Percentiles rank a stretch among this genome's conserved stretches.
phyloP scores from a whole-genome alignment of 2,888 invertebrate species.

The Rambutsinella grinnellia region DNA sequence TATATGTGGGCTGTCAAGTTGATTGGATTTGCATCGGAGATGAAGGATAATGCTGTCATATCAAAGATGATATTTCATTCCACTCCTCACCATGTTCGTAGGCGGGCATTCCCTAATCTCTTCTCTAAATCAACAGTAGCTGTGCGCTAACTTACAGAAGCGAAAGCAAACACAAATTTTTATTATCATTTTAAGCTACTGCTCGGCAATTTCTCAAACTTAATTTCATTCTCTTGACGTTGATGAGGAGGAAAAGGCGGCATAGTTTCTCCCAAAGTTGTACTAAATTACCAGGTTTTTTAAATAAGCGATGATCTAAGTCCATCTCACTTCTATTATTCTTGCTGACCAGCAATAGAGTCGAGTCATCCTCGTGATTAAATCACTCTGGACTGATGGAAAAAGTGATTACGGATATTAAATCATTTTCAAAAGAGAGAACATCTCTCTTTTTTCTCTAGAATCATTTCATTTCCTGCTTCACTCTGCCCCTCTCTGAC shows the following conservation, averaged over 20 bases:
- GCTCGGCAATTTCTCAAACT: slow-evolving; percentile 33
- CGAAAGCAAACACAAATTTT: slow-evolving; percentile 29
- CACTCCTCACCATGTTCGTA: too few species aligned
- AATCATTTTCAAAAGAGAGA: not conserved
- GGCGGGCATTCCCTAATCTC: slow-evolving; percentile 19
- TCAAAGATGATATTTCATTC: too few species aligned
- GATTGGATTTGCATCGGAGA: slow-evolving; percentile 22
- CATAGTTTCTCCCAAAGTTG: too few species aligned
- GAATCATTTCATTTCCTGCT: slow-evolving; percentile 33
- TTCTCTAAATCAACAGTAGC: slow-evolving; percentile 18
- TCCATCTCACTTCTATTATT: slow-evolving; percentile 7
- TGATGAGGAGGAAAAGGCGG: slow-evolving; percentile 23
- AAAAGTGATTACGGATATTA: slow-evolving; percentile 5
- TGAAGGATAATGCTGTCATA: too few species aligned
- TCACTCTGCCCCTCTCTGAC: not conserved
- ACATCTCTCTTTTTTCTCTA: not conserved
- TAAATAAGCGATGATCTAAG: too few species aligned
- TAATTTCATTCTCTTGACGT: slow-evolving; percentile 7
- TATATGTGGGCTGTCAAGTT: too few species aligned
- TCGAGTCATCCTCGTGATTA: slow-evolving; percentile 52
- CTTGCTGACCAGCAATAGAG: slow-evolving; percentile 38
- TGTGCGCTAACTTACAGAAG: slow-evolving; percentile 7
- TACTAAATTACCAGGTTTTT: too few species aligned
- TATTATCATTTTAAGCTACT: slow-evolving; percentile 9
- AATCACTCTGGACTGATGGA: too few species aligned